phyloP scores from a whole-genome alignment of 2,888 invertebrate genomes.

The Koerneria pararmatus region DNA sequence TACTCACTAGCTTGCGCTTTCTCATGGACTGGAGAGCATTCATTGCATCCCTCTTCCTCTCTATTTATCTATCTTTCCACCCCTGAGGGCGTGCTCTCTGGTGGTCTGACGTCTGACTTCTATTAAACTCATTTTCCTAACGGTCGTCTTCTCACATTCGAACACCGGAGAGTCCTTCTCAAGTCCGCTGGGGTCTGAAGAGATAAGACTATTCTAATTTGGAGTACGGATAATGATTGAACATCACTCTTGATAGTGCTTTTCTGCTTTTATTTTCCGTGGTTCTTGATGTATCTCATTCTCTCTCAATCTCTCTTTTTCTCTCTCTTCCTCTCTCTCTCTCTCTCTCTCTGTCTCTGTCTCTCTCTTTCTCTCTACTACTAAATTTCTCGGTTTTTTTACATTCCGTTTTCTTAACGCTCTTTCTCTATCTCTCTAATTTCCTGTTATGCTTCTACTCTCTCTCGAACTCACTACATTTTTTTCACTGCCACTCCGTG shows the following conservation, averaged over 20 bases:
- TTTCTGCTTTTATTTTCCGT: too few species aligned
- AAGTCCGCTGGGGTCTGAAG: too few species aligned
- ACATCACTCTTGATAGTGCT: too few species aligned
- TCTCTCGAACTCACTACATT: neutral
- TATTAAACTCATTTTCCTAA: too few species aligned
- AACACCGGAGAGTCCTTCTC: too few species aligned
- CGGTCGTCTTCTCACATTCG: too few species aligned
- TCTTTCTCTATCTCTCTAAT: neutral
- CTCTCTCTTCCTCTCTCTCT: conserved; percentile 16
- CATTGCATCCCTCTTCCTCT: neutral
- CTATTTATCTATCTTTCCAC: neutral
- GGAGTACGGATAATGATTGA: too few species aligned
- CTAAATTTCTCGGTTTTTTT: neutral
- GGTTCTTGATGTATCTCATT: neutral
- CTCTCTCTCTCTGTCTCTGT: conserved; percentile 18
- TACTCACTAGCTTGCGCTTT: too few species aligned
- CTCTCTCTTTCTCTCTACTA: conserved; percentile 7
- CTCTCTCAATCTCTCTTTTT: conserved; percentile 14
- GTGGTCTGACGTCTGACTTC: too few species aligned
- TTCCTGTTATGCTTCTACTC: conserved; percentile 11
- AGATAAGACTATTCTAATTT: too few species aligned
- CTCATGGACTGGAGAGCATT: too few species aligned
- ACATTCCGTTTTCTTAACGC: conserved; percentile 12
- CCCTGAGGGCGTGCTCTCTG: too few species aligned
- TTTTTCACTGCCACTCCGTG: conserved; percentile 17